These are phyloP conservation scores for Amblyornis subalaris DNA, from an alignment of 2,113 vertebrate genomes.

Conservation along the genomic window DNA sequence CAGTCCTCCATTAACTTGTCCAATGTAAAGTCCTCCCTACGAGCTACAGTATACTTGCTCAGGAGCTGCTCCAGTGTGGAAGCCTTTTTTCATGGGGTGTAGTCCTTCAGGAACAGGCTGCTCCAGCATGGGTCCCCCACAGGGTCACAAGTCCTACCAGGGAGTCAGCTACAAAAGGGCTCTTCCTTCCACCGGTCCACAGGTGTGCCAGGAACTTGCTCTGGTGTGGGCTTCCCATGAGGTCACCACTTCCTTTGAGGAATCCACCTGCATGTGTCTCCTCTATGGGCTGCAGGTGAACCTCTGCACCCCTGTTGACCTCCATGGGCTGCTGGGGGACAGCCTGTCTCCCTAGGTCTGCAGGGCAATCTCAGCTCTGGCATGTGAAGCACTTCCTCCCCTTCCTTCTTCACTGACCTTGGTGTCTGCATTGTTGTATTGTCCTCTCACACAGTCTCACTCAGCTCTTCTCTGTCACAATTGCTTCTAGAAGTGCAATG, in stretches of 20 bases:
- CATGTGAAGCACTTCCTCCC: background rate
- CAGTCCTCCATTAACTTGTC: background rate
- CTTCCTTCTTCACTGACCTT: background rate
- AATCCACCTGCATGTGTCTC: background rate
- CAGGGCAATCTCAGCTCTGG: background rate
- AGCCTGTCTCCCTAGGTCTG: background rate
- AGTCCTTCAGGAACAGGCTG: background rate
- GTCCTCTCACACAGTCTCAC: background rate
- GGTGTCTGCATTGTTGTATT: background rate
- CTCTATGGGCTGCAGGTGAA: background rate
- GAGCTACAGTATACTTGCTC: background rate
- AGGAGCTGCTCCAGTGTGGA: background rate
- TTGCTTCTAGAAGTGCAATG: no score
- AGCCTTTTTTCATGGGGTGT: background rate
- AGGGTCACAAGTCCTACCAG: background rate
- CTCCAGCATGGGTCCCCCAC: fast-evolving
- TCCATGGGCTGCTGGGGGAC: background rate
- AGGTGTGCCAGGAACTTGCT: background rate
- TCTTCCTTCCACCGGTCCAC: background rate
- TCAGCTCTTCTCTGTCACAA: background rate
- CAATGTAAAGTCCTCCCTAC: background rate
- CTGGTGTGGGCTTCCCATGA: background rate
- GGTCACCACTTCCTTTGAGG: background rate
- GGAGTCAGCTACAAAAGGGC: background rate
- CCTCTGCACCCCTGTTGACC: background rate